phyloP scores from a whole-genome alignment of 2,888 invertebrate genomes.

The Prosopocoilus inquinatus region DNA sequence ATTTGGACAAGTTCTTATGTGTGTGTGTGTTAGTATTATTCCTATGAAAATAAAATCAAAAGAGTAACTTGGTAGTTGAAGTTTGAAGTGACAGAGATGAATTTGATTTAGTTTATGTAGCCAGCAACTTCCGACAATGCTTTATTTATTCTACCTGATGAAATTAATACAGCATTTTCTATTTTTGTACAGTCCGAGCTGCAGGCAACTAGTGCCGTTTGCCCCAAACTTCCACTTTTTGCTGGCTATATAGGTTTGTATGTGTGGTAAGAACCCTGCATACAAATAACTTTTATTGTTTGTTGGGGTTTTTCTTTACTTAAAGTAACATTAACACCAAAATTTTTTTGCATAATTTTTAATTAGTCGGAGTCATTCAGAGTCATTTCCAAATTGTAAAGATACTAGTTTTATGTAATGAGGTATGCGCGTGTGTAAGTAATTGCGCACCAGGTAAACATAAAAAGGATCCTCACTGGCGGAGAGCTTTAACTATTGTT shows the following conservation, averaged over 20 bases:
- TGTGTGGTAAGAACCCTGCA: slow-evolving; percentile 75
- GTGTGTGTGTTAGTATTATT: too few species aligned
- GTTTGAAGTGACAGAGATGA: slow-evolving; percentile 24
- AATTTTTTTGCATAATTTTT: too few species aligned
- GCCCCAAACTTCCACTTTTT: slow-evolving; percentile 54
- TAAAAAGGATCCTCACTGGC: slow-evolving; percentile 31
- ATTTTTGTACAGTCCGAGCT: slow-evolving; percentile 60
- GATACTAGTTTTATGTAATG: slow-evolving; percentile 19
- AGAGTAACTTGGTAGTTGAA: neutral
- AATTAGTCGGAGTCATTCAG: too few species aligned
- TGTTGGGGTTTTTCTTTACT: slow-evolving; percentile 50
- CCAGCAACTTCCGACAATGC: slow-evolving; percentile 47
- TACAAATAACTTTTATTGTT: slow-evolving; percentile 56
- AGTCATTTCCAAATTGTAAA: neutral
- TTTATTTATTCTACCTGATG: slow-evolving; percentile 42
- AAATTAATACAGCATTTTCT: slow-evolving; percentile 60
- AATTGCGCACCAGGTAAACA: slow-evolving; percentile 59
- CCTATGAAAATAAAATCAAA: too few species aligned
- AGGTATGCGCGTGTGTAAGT: slow-evolving; percentile 56
- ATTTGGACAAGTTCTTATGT: too few species aligned
- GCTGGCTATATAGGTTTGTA: slow-evolving; percentile 75
- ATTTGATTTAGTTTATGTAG: slow-evolving; percentile 48
- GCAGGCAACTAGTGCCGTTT: slow-evolving; percentile 62
- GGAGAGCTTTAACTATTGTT: slow-evolving; percentile 27
- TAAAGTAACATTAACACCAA: slow-evolving; percentile 6